A percentile compares a stretch with the other conserved stretches of the same genome.
phyloP scores from a whole-genome alignment of 1,140 invertebrate genomes.

The Sipha flava region DNA sequence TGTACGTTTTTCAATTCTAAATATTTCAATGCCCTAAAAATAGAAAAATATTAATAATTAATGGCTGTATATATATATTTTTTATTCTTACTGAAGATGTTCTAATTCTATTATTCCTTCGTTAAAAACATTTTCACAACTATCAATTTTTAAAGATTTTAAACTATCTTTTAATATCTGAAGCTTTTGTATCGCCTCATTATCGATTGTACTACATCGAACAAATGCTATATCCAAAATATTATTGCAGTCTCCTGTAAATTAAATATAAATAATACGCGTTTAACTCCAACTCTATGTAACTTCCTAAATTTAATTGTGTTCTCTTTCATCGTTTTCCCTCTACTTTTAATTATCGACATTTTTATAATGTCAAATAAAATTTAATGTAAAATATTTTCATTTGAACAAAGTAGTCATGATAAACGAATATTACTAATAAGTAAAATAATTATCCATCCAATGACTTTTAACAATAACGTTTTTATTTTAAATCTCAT shows the following conservation, averaged over 20 bases:
- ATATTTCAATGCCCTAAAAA: not conserved
- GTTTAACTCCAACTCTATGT: no score
- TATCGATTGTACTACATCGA: not conserved
- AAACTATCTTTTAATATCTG: not conserved
- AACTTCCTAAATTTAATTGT: no score
- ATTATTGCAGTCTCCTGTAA: not conserved
- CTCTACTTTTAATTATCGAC: no score
- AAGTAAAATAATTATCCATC: no score
- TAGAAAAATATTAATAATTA: not conserved
- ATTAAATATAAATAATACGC: no score
- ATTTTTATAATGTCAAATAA: no score
- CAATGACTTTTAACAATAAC: no score
- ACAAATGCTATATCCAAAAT: not conserved
- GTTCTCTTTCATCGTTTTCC: no score
- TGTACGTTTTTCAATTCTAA: conserved; percentile 23
- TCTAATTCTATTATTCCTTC: not conserved
- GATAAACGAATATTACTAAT: no score
- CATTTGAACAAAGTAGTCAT: no score
- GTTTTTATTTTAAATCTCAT: no score
- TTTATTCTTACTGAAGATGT: not conserved
- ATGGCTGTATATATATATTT: not conserved
- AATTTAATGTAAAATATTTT: no score
- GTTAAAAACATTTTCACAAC: not conserved
- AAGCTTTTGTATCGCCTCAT: not conserved
- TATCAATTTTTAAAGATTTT: not conserved